A percentile compares a stretch with the other conserved stretches of the same genome.
Evolutionary conservation across 2,113 vertebrate genomes (phyloP).

Genomic region (Brevimyrus niger): DNA sequence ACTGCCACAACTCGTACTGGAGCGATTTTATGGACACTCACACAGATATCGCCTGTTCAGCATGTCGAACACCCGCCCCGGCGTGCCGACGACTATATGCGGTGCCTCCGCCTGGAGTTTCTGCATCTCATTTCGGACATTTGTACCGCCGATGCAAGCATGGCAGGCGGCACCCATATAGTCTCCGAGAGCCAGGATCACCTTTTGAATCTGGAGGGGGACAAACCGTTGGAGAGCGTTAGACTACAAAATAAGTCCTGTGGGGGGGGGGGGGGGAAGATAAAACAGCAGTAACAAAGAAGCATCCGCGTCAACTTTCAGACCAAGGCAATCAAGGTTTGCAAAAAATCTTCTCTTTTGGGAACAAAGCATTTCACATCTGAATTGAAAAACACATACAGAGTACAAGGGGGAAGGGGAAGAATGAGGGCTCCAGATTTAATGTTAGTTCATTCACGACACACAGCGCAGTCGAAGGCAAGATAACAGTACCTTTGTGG

Average conservation of each 20-base stretch:
- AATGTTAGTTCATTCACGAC: not conserved
- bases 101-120: slow-evolving; percentile 80
- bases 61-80: slow-evolving; percentile 83
- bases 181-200: slow-evolving; percentile 80
- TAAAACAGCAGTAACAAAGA: not conserved
- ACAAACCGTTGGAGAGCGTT: not conserved
- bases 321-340: not conserved
- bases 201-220: slow-evolving; percentile 71
- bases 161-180: slow-evolving; percentile 86
- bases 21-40: slow-evolving; percentile 53
- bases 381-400: not conserved
- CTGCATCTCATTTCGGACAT: slow-evolving; percentile 83
- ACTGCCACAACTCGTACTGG: slow-evolving; percentile 46
- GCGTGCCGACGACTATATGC: slow-evolving; percentile 80
- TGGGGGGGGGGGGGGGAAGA: too few species aligned
- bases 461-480: slow-evolving; percentile 22
- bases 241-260: not conserved
- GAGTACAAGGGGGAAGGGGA: not conserved
- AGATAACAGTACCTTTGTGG: slow-evolving; percentile 46
- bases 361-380: slow-evolving; percentile 7
- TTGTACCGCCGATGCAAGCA: slow-evolving; percentile 81
- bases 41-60: slow-evolving; percentile 78
- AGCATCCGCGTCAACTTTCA: not conserved
- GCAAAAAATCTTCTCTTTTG: not conserved
- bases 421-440: not conserved